A percentile compares a stretch with the other conserved stretches of the same genome.
Conservation (phyloP, 2,888 invertebrate species). For the Temnothorax unifasciatus region DNA sequence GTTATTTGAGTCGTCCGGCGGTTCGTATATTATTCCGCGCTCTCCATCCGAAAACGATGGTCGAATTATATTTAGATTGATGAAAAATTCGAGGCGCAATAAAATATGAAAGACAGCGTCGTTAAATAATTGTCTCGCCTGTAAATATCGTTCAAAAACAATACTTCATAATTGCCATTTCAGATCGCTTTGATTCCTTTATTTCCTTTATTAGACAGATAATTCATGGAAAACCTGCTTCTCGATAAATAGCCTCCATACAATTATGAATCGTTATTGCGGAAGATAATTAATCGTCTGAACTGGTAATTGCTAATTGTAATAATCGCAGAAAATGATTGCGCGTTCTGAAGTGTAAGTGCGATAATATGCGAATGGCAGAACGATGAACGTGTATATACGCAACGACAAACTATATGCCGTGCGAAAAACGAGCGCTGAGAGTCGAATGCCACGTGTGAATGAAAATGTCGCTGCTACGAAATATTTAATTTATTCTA, state of each 20-base stretch:
- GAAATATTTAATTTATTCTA: conserved; percentile 24
- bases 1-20: not conserved
- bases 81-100: not conserved
- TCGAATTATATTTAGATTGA: not conserved
- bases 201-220: not conserved
- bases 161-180: not conserved
- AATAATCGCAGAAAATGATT: conserved; percentile 3
- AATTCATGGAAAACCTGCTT: not conserved
- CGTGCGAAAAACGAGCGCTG: not conserved
- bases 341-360: not conserved
- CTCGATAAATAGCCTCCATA: not conserved
- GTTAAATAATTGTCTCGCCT: conserved; percentile 4
- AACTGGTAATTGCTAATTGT: conserved; percentile 13
- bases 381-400: not conserved
- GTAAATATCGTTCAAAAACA: not conserved
- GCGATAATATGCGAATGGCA: not conserved
- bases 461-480: not conserved
- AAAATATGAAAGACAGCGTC: not conserved
- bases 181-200: not conserved
- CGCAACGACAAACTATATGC: no score
- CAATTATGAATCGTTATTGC: conserved; percentile 10
- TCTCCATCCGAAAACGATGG: not conserved
- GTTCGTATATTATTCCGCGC: not conserved
- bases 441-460: not conserved
- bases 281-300: conserved; percentile 2